phyloP scores from a whole-genome alignment of 64 coral and sea anemone species.

The Anthopleura sola region DNA sequence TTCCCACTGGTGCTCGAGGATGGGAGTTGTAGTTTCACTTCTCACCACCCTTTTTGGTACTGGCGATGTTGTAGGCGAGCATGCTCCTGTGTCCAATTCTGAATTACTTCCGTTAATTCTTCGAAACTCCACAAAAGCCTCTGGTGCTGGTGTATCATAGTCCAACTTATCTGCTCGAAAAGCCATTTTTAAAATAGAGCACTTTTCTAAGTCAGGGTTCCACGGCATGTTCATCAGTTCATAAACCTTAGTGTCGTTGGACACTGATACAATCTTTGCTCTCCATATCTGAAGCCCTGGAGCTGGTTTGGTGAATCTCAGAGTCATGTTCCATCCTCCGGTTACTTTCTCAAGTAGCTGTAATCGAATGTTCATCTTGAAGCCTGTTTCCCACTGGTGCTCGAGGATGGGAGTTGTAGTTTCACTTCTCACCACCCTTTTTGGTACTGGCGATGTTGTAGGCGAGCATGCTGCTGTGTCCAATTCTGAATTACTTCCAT shows the following conservation, averaged over 20 bases:
- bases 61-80: neutral
- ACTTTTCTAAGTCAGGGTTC: slow-evolving; percentile 42
- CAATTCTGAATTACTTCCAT: neutral
- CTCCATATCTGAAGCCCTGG: slow-evolving; percentile 28
- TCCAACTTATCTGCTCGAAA: slow-evolving; percentile 22
- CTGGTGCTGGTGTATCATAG: slow-evolving; percentile 7
- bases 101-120: neutral
- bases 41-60: neutral
- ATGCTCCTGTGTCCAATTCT: neutral
- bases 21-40: neutral
- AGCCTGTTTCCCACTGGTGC: neutral
- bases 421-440: neutral
- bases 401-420: neutral
- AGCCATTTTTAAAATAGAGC: slow-evolving; percentile 13
- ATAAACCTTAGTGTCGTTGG: slow-evolving; percentile 19
- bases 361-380: neutral
- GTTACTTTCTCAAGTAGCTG: neutral
- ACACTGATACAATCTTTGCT: slow-evolving; percentile 8
- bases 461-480: neutral
- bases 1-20: neutral
- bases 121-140: slow-evolving; percentile 15
- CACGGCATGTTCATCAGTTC: slow-evolving; percentile 33
- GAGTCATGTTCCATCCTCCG: slow-evolving; percentile 39
- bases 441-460: neutral
- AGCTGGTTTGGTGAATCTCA: slow-evolving; percentile 46